Conservation (phyloP, 2,888 invertebrate species). For the Apamea sordens region DNA sequence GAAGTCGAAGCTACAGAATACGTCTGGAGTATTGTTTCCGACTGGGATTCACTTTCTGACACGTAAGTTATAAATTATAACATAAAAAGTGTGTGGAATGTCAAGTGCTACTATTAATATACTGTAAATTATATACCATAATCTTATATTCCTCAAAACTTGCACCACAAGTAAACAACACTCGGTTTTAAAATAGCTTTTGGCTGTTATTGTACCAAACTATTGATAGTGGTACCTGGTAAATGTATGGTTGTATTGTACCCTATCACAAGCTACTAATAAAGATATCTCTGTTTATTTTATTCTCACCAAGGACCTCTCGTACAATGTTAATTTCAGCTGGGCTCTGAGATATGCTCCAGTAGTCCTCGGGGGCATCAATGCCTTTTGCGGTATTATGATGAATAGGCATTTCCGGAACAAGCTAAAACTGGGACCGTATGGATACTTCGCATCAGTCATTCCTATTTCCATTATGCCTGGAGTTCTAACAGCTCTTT, state of each 20-base stretch:
- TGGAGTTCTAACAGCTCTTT: constrained; percentile 86
- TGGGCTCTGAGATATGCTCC: constrained; percentile 89
- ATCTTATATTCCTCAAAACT: not conserved
- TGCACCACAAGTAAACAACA: not conserved
- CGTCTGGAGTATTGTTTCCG: constrained; percentile 90
- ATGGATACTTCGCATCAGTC: constrained; percentile 91
- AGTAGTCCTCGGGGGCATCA: constrained; percentile 86
- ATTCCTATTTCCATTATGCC: constrained; percentile 91
- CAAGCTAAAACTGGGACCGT: constrained; percentile 90
- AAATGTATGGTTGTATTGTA: not conserved
- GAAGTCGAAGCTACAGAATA: constrained; percentile 91
- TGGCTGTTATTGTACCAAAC: not conserved
- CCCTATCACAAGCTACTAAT: no score
- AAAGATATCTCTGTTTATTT: not conserved
- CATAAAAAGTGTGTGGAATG: constrained; percentile 18
- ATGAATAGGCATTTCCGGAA: constrained; percentile 92
- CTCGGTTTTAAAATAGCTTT: not conserved
- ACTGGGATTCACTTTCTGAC: constrained; percentile 91
- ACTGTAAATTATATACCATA: no score
- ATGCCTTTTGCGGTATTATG: constrained; percentile 89
- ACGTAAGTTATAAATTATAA: constrained; percentile 87
- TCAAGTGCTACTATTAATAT: not conserved
- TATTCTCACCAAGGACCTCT: not conserved
- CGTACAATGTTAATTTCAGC: no score
- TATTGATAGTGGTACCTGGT: not conserved